phyloP scores from a whole-genome alignment of 2,113 vertebrate genomes.

The Ceyx cyanopectus region DNA sequence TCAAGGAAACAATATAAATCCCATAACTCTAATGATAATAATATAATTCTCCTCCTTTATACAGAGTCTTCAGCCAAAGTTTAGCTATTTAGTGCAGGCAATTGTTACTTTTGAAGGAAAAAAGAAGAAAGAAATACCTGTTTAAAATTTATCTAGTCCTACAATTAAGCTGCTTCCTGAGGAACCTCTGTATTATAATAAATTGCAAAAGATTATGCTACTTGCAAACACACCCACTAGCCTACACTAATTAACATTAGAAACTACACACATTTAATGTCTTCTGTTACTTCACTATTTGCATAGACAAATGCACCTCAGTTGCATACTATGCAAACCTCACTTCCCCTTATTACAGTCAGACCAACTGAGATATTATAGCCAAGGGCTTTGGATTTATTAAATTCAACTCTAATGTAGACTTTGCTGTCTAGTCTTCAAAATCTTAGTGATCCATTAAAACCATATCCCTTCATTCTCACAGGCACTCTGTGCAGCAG shows the following conservation, averaged over 20 bases:
- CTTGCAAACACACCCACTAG: neutral
- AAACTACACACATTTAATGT: neutral
- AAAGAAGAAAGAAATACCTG: neutral
- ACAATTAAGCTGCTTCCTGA: neutral
- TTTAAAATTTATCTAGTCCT: neutral
- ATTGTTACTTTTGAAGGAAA: neutral
- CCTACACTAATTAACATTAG: neutral
- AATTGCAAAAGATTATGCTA: neutral
- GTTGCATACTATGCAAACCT: neutral
- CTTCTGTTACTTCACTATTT: neutral
- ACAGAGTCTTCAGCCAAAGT: neutral
- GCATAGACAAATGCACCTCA: neutral
- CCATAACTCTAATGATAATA: neutral
- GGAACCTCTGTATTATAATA: neutral
- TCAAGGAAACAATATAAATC: neutral
- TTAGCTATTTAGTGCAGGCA: neutral
- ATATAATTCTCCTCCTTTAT: neutral
- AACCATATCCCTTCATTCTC: neutral
- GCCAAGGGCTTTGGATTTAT: neutral
- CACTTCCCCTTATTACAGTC: neutral
- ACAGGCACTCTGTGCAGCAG: neutral
- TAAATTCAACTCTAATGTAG: neutral
- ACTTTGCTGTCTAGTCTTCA: neutral
- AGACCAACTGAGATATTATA: neutral
- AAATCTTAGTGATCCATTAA: neutral